A percentile compares a stretch with the other conserved stretches of the same genome.
Evolutionary conservation across 2,888 invertebrate genomes (phyloP).

Genomic region (Rhyacophila evoluta): DNA sequence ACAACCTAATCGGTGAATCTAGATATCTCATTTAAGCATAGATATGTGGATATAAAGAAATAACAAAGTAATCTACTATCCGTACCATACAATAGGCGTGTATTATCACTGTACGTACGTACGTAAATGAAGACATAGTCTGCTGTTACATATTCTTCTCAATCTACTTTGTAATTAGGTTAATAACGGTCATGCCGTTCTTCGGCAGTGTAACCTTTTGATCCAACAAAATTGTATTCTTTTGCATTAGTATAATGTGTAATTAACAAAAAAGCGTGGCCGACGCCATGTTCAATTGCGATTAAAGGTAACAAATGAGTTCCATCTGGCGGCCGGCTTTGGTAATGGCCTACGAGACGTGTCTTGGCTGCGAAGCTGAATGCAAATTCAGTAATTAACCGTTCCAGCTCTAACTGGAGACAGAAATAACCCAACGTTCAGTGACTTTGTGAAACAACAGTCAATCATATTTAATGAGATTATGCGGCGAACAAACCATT

Average conservation of each 20-base stretch:
- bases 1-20: too few relatives aligned
- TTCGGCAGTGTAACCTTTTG: neutral
- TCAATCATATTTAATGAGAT: too few relatives aligned
- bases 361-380: neutral
- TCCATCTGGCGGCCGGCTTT: neutral
- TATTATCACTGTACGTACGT: too few relatives aligned
- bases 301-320: conserved; percentile 5
- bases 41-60: too few relatives aligned
- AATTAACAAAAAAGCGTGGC: neutral
- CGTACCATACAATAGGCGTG: too few relatives aligned
- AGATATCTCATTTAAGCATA: too few relatives aligned
- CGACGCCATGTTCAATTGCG: neutral
- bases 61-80: too few relatives aligned
- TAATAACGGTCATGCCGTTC: neutral
- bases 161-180: neutral
- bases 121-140: too few relatives aligned
- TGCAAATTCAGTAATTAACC: conserved; percentile 5
- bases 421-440: neutral
- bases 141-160: too few relatives aligned
- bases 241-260: neutral
- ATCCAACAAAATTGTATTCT: neutral
- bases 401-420: neutral
- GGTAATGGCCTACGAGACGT: neutral
- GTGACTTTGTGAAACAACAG: neutral
- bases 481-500: too few relatives aligned